A percentile compares a stretch with the other conserved stretches of the same genome.
Evolutionary conservation across 2,113 vertebrate species (phyloP).

Genomic region (Embiotoca jacksoni): DNA sequence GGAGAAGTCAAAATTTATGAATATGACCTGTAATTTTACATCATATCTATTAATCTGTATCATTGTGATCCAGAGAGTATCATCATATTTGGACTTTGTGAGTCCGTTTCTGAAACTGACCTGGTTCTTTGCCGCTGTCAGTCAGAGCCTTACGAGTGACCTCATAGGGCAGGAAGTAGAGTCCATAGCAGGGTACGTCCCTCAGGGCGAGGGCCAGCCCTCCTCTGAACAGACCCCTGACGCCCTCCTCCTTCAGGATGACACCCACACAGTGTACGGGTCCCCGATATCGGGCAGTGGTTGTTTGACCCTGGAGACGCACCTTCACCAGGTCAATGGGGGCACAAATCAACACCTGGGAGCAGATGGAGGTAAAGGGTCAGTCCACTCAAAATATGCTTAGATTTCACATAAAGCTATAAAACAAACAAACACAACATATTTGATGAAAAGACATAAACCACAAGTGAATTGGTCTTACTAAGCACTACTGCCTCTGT

Average conservation of each 20-base stretch:
- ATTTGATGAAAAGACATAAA: too few species aligned
- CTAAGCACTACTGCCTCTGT: too few species aligned
- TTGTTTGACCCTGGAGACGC: conserved; percentile 87
- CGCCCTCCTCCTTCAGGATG: conserved; percentile 84
- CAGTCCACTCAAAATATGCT: too few species aligned
- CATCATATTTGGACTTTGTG: neutral
- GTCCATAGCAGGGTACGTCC: conserved; percentile 84
- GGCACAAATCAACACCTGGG: conserved; percentile 80
- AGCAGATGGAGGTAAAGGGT: neutral
- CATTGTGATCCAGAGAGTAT: too few species aligned
- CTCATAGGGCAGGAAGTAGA: conserved; percentile 88
- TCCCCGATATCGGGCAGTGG: conserved; percentile 74
- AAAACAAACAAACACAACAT: too few species aligned
- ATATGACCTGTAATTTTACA: neutral
- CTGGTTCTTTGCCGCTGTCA: conserved; percentile 72
- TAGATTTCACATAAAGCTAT: too few species aligned
- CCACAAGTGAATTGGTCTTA: too few species aligned
- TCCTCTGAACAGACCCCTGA: conserved; percentile 84
- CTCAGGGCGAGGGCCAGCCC: conserved; percentile 83
- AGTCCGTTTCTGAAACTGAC: conserved; percentile 61
- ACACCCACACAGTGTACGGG: conserved; percentile 81
- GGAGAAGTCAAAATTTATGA: neutral
- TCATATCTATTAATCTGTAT: too few species aligned
- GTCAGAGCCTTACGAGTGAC: conserved; percentile 78
- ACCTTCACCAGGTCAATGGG: conserved; percentile 91